These are phyloP conservation scores for Sarotherodon lohbergeri DNA, from an alignment of 2,113 vertebrate genomes.

Conservation along the genomic window DNA sequence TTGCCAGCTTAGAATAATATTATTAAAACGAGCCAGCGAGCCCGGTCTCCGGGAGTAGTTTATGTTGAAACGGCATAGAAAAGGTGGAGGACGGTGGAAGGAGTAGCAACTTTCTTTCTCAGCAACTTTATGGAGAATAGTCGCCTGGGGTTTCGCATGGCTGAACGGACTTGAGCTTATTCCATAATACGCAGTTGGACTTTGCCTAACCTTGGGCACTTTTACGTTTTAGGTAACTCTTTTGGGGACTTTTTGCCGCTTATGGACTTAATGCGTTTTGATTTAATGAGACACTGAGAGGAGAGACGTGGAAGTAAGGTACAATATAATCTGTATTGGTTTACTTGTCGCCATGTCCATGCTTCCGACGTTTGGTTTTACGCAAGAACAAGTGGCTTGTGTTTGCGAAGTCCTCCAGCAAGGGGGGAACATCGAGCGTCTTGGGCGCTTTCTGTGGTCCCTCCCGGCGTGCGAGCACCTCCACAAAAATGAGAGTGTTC, in stretches of 20 bases:
- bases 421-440: slow-evolving; percentile 88
- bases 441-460: slow-evolving; percentile 90
- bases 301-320: slow-evolving; percentile 54
- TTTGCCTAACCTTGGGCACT: slow-evolving; percentile 12
- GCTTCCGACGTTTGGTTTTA: slow-evolving; percentile 92
- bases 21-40: slow-evolving; percentile 85
- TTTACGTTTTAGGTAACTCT: slow-evolving; percentile 5
- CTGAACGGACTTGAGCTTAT: slow-evolving; percentile 62
- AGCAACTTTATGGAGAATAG: slow-evolving; percentile 61
- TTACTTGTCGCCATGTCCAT: slow-evolving; percentile 81
- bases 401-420: slow-evolving; percentile 90
- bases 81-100: slow-evolving; percentile 67
- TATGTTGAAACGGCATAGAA: slow-evolving; percentile 74
- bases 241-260: slow-evolving; percentile 26
- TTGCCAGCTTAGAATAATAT: slow-evolving; percentile 99
- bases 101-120: slow-evolving; percentile 60
- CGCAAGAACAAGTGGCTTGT: slow-evolving; percentile 91
- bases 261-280: slow-evolving; percentile 58
- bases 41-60: slow-evolving; percentile 72
- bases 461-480: slow-evolving; percentile 89
- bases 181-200: slow-evolving; percentile 47
- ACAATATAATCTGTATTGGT: slow-evolving; percentile 34
- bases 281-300: slow-evolving; percentile 55
- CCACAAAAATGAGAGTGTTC: slow-evolving; percentile 90
- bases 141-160: slow-evolving; percentile 50